Evolutionary conservation across 2,797 vertebrate genomes (phyloP).

Genomic region (Halcyon leucocephala): DNA sequence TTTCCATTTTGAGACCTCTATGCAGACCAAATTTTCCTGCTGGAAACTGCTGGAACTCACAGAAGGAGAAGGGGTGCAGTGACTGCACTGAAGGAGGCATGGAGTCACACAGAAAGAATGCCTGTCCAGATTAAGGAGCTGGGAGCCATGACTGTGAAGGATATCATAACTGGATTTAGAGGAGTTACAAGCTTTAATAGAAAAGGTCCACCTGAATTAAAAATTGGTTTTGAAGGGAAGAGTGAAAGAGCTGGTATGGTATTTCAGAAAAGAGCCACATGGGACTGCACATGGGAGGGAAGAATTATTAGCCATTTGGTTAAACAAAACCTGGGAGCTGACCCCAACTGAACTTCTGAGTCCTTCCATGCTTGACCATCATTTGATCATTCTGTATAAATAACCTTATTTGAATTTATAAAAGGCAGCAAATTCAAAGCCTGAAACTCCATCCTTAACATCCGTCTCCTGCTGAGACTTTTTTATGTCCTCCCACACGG

Average conservation of each 20-base stretch:
- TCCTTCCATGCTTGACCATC: background rate
- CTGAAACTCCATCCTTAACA: constrained; percentile 20
- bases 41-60: accelerated
- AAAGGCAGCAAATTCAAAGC: constrained; percentile 30
- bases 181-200: background rate
- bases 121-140: background rate
- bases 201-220: background rate
- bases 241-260: background rate
- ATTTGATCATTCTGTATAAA: constrained; percentile 54
- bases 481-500: constrained; percentile 53
- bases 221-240: background rate
- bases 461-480: background rate
- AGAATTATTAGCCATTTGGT: background rate
- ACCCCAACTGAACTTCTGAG: background rate
- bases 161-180: background rate
- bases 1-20: background rate
- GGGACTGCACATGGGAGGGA: background rate
- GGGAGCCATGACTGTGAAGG: background rate
- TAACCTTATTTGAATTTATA: constrained; percentile 28
- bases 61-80: background rate
- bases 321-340: background rate
- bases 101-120: background rate
- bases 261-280: background rate
- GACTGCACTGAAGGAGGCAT: accelerated
- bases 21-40: background rate